Evolutionary conservation across 2,113 vertebrate genomes (phyloP).

Genomic region (Orycteropus afer): DNA sequence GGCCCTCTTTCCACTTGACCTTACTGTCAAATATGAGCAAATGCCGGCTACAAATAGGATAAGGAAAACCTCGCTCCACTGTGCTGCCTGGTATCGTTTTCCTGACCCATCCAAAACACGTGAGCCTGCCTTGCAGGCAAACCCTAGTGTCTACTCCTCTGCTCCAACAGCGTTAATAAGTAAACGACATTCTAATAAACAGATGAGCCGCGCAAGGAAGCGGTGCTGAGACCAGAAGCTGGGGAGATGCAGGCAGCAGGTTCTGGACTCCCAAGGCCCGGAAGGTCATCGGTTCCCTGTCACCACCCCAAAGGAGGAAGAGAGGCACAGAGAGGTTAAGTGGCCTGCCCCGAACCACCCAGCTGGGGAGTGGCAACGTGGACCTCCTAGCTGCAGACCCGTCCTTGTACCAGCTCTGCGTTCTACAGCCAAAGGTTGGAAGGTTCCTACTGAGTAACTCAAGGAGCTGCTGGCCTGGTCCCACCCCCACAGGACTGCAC

Average conservation of each 20-base stretch:
- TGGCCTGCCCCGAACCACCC: not conserved
- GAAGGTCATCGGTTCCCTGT: not conserved
- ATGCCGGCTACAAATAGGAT: not conserved
- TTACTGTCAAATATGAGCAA: not conserved
- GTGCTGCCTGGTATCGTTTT: not conserved
- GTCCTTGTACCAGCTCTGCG: not conserved
- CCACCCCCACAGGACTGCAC: too few species aligned
- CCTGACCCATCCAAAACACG: not conserved
- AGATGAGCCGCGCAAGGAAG: not conserved
- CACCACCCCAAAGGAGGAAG: not conserved
- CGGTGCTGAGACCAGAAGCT: not conserved
- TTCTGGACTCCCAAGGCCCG: not conserved
- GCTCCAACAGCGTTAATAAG: conserved; percentile 18
- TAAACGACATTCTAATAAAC: not conserved
- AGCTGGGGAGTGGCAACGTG: not conserved
- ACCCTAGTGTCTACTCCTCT: not conserved
- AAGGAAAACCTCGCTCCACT: not conserved
- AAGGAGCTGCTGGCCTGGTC: not conserved
- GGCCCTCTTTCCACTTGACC: not conserved
- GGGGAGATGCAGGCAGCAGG: not conserved
- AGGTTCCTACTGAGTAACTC: rapidly evolving
- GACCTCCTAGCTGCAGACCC: not conserved
- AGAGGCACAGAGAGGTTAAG: not conserved
- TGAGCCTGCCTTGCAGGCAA: not conserved
- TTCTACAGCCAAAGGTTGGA: not conserved